phyloP scores from a whole-genome alignment of 2,113 vertebrate species.

The Barnardius zonarius region DNA sequence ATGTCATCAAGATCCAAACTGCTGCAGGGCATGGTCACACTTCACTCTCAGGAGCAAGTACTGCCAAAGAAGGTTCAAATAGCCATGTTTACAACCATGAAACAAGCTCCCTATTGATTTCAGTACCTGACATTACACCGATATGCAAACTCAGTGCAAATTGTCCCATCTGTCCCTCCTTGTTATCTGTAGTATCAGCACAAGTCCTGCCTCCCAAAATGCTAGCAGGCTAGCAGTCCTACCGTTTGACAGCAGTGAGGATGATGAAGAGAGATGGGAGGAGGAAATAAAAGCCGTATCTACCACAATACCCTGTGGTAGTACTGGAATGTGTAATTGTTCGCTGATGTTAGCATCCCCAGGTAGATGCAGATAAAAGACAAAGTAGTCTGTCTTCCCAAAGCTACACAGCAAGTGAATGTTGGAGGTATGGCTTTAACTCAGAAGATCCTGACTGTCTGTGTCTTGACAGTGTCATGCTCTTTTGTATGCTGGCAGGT shows the following conservation, averaged over 20 bases:
- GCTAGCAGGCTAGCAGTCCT: neutral
- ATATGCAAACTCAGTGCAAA: neutral
- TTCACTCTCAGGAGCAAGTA: neutral
- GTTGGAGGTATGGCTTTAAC: neutral
- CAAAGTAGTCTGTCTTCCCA: neutral
- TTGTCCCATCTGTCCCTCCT: constrained; percentile 23
- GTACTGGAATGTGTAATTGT: neutral
- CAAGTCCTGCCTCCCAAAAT: neutral
- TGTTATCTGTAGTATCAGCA: neutral
- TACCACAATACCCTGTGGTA: neutral
- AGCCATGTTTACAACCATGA: neutral
- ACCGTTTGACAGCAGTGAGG: neutral
- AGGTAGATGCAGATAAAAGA: neutral
- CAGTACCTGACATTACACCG: neutral
- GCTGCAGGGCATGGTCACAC: neutral
- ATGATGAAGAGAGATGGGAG: neutral
- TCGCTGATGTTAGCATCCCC: neutral
- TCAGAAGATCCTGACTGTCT: neutral
- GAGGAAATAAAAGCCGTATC: neutral
- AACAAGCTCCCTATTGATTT: constrained; percentile 17
- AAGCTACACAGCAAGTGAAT: neutral
- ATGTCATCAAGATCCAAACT: neutral
- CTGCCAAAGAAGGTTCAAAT: constrained; percentile 20
- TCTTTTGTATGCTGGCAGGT: neutral
- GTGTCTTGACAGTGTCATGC: neutral